Evolutionary conservation across 2,888 invertebrate species (phyloP).

Genomic region (Drosophila kanekoi): DNA sequence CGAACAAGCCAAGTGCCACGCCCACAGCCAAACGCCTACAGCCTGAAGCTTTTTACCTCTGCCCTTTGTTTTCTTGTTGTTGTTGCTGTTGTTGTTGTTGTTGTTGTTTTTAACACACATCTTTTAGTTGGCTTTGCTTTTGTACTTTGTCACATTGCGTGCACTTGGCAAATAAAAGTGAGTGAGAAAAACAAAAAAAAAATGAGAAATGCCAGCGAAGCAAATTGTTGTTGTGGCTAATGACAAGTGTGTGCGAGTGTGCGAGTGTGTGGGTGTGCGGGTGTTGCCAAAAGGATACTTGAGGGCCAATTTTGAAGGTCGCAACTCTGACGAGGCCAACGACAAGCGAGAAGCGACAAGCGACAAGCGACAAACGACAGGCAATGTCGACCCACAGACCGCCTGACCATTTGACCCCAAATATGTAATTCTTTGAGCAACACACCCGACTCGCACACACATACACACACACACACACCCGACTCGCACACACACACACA

Average conservation of each 20-base stretch:
- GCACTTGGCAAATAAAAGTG: constrained; percentile 71
- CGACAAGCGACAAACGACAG: constrained; percentile 15
- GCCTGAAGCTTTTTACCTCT: not conserved
- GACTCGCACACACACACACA: constrained; percentile 20
- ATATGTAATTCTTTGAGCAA: constrained; percentile 57
- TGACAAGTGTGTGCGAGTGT: constrained; percentile 49
- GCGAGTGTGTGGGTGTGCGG: constrained; percentile 22
- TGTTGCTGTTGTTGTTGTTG: not conserved
- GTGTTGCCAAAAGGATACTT: constrained; percentile 69
- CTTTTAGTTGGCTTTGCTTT: constrained; percentile 1
- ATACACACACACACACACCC: constrained; percentile 56
- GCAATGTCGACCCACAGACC: constrained; percentile 24
- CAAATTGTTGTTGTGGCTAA: constrained; percentile 73
- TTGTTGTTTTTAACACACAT: no score
- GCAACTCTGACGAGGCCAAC: constrained; percentile 44
- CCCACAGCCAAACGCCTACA: constrained; percentile 6
- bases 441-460: constrained; percentile 44
- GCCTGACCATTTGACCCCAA: constrained; percentile 70
- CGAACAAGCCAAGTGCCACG: constrained; percentile 23
- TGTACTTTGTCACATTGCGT: constrained; percentile 70
- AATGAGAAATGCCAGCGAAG: constrained; percentile 49
- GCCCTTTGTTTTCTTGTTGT: constrained; percentile 2
- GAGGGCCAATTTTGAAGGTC: constrained; percentile 74
- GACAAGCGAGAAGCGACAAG: no score
- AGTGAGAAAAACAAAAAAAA: constrained; percentile 32